These are phyloP conservation scores for Papilio demoleus DNA, from an alignment of 2,888 invertebrate species.

Conservation along the genomic window DNA sequence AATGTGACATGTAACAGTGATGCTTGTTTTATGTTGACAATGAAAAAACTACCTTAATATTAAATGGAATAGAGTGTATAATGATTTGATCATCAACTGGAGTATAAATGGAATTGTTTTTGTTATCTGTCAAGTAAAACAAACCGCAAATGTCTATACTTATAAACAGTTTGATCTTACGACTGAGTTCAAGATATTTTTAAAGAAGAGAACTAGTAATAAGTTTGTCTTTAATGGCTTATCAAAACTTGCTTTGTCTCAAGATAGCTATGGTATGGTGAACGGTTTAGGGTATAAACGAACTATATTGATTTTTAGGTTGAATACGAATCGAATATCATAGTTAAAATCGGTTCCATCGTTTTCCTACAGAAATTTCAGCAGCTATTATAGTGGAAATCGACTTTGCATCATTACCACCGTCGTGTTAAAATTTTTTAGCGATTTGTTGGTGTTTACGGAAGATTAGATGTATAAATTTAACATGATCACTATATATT, in stretches of 20 bases:
- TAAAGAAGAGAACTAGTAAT: not conserved
- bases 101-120: conserved; percentile 6
- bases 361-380: no score
- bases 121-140: conserved; percentile 11
- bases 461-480: no score
- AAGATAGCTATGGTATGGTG: no score
- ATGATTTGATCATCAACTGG: not conserved
- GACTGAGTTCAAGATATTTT: not conserved
- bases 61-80: not conserved
- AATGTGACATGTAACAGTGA: conserved; percentile 35
- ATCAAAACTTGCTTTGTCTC: not conserved
- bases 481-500: no score
- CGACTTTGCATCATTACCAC: no score
- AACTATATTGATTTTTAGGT: no score
- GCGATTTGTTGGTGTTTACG: no score
- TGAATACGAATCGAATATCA: no score
- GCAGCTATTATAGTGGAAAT: no score
- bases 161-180: not conserved
- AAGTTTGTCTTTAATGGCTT: not conserved
- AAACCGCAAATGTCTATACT: conserved; percentile 14
- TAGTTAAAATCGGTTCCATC: no score
- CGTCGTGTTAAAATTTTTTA: no score
- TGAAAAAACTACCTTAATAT: not conserved
- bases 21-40: conserved; percentile 20
- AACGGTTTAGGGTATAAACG: no score